Evolutionary conservation across 2,797 vertebrate genomes (phyloP).

Genomic region (Benthosema pterotum): DNA sequence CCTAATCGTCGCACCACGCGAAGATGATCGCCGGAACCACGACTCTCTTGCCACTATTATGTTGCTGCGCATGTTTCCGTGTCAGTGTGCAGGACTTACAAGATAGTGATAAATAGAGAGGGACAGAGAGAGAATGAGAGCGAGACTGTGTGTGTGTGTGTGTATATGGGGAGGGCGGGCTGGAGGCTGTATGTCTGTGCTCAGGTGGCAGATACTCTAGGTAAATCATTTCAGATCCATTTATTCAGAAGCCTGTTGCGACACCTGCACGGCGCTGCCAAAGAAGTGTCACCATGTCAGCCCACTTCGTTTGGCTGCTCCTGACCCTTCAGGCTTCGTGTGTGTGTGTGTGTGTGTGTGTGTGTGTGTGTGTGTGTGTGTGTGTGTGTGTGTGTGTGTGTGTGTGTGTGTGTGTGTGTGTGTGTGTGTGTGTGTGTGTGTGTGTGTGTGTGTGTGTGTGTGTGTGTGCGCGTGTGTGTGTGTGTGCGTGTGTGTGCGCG

Average conservation of each 20-base stretch:
- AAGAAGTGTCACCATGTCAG: constrained; percentile 75
- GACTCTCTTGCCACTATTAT: too few relatives aligned
- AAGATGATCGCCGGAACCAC: too few relatives aligned
- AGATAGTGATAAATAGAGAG: constrained; percentile 20
- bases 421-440: constrained; percentile 25
- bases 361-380: constrained; percentile 5
- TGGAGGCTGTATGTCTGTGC: constrained; percentile 29
- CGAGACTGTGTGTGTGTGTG: constrained; percentile 6
- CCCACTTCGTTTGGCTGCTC: constrained; percentile 68
- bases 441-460: constrained; percentile 6
- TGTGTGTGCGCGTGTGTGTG: neutral
- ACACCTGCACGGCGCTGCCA: constrained; percentile 71
- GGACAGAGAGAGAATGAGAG: neutral
- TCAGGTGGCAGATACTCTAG: constrained; percentile 70
- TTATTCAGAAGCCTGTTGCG: constrained; percentile 69
- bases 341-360: constrained; percentile 24
- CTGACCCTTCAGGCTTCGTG: constrained; percentile 49
- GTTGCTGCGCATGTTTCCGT: constrained; percentile 32
- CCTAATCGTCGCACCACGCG: too few relatives aligned
- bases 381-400: constrained; percentile 9
- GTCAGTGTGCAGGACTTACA: constrained; percentile 48
- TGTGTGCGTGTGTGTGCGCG: constrained; percentile 8
- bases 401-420: constrained; percentile 7
- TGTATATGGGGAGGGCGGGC: constrained; percentile 17
- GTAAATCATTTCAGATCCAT: constrained; percentile 77